Evolutionary conservation across 1,140 invertebrate species (phyloP).

Genomic region (Dinothrombium tinctorium): DNA sequence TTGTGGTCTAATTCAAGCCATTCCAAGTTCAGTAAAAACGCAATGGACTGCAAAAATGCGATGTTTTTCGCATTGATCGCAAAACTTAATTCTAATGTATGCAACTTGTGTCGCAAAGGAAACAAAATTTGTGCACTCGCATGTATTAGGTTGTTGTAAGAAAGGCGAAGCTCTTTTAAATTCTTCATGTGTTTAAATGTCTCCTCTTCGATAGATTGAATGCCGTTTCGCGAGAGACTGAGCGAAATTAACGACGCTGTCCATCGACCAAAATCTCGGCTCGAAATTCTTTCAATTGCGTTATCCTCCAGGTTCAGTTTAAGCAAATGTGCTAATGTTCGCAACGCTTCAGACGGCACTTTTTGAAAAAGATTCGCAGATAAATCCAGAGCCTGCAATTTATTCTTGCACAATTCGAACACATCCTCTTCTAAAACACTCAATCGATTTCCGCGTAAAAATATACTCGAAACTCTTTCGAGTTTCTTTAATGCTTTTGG

Average conservation of each 20-base stretch:
- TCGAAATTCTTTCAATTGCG: conserved; percentile 42
- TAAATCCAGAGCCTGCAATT: not conserved
- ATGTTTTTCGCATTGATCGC: conserved; percentile 36
- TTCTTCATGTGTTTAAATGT: conserved; percentile 41
- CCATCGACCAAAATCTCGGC: conserved; percentile 50
- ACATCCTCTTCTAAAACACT: not conserved
- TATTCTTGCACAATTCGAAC: not conserved
- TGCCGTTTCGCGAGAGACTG: conserved; percentile 54
- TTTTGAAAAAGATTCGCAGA: not conserved
- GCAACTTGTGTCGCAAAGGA: conserved; percentile 32
- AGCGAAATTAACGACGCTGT: conserved; percentile 52
- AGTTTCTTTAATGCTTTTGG: conserved; percentile 29
- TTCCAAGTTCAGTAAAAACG: conserved; percentile 35
- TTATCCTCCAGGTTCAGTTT: conserved; percentile 72
- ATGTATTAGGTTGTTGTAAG: conserved; percentile 58
- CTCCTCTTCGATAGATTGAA: conserved; percentile 41
- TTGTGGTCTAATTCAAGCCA: conserved; percentile 75
- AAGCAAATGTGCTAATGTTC: conserved; percentile 38
- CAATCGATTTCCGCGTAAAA: not conserved
- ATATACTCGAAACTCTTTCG: not conserved
- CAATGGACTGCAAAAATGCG: conserved; percentile 38
- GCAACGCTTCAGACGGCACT: conserved; percentile 27
- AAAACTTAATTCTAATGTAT: conserved; percentile 59
- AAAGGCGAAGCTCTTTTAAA: conserved; percentile 58
- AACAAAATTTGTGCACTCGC: conserved; percentile 46